Percentiles rank a stretch among this genome's conserved stretches.
These are phyloP conservation scores for Sitobion miscanthi DNA, from an alignment of 1,140 invertebrate species.

Conservation along the genomic window DNA sequence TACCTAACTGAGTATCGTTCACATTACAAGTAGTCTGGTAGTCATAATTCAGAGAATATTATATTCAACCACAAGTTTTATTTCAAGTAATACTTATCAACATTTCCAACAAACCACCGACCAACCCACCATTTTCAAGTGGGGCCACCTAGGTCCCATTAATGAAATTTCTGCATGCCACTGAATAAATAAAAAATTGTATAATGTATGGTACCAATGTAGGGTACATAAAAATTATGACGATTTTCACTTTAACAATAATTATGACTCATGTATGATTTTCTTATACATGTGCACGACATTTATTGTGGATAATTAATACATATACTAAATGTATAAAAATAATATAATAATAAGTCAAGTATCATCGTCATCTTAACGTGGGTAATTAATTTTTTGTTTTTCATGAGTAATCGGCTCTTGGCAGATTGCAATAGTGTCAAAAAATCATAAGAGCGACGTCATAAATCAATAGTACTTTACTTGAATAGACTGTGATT, in stretches of 20 bases:
- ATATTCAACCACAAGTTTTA: no score
- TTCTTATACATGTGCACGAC: neutral
- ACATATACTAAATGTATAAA: neutral
- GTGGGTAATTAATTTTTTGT: neutral
- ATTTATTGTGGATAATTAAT: neutral
- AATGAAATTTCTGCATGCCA: no score
- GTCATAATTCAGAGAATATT: no score
- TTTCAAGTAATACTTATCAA: no score
- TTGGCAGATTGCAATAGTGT: neutral
- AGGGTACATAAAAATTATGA: neutral
- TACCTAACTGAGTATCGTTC: no score
- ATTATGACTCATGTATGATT: slow-evolving; percentile 1
- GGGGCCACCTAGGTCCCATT: no score
- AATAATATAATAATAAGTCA: neutral
- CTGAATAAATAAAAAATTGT: neutral
- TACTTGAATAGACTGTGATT: neutral
- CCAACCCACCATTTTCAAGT: no score
- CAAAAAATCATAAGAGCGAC: neutral
- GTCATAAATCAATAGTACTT: neutral
- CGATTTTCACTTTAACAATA: neutral
- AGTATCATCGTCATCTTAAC: neutral
- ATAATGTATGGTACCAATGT: neutral
- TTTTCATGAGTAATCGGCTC: neutral
- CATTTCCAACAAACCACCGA: no score
- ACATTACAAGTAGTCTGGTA: no score